Percentiles rank a stretch among this genome's conserved stretches.
These are phyloP conservation scores for Drosophila buzzatii DNA, from an alignment of 2,888 invertebrate genomes.

Conservation along the genomic window DNA sequence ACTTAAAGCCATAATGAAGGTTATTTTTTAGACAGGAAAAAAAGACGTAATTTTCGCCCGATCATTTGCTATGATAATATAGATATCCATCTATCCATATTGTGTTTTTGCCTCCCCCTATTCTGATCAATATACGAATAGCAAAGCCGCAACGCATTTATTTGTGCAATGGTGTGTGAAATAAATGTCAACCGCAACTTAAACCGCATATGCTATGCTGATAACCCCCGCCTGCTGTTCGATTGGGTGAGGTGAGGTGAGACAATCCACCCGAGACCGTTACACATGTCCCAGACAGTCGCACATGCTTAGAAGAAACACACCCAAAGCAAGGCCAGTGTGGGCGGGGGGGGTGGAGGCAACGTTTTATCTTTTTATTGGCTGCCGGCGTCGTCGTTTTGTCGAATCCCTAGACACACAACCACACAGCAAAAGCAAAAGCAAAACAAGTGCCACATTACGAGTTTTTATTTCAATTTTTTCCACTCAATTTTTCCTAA, in stretches of 20 bases:
- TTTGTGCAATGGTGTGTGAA: slow-evolving; percentile 79
- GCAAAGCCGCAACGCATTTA: slow-evolving; percentile 75
- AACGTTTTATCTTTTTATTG: slow-evolving; percentile 75
- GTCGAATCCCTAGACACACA: slow-evolving; percentile 42
- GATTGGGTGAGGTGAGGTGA: slow-evolving; percentile 14
- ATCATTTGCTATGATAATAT: slow-evolving; percentile 5
- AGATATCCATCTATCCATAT: slow-evolving; percentile 10
- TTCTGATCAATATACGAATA: slow-evolving; percentile 46
- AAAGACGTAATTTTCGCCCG: not conserved
- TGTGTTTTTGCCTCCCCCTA: slow-evolving; percentile 8
- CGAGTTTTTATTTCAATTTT: slow-evolving; percentile 52
- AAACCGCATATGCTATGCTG: slow-evolving; percentile 80
- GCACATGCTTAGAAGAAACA: slow-evolving; percentile 32
- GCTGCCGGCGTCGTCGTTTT: slow-evolving; percentile 41
- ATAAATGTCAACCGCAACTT: slow-evolving; percentile 81
- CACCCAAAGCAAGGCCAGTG: slow-evolving; percentile 5
- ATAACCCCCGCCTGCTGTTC: slow-evolving; percentile 52
- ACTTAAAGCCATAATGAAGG: not conserved
- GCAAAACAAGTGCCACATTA: slow-evolving; percentile 55
- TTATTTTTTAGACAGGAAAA: not conserved
- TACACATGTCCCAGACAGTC: slow-evolving; percentile 47
- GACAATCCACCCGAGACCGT: slow-evolving; percentile 48
- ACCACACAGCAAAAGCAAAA: slow-evolving; percentile 13
- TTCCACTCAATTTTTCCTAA: slow-evolving; percentile 55
- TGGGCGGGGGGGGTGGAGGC: not conserved